These are phyloP conservation scores for Acanthiza pusilla DNA, from an alignment of 2,797 vertebrate species.

Conservation along the genomic window DNA sequence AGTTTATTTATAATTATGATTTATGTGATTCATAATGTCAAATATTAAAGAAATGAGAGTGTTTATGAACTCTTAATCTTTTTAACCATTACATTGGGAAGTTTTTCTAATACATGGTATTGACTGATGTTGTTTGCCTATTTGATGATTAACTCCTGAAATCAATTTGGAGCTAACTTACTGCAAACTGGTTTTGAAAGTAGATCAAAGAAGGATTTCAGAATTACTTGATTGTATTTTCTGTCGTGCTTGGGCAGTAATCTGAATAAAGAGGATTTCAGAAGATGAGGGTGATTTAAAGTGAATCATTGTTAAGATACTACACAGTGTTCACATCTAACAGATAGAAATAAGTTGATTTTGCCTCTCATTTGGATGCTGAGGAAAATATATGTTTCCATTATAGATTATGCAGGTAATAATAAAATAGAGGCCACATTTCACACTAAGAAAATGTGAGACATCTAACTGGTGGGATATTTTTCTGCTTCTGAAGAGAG, in stretches of 20 bases:
- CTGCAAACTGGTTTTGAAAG: slow-evolving; percentile 28
- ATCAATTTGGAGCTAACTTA: slow-evolving; percentile 19
- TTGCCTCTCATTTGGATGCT: background rate
- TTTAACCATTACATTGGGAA: background rate
- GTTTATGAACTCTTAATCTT: background rate
- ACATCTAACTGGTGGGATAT: background rate
- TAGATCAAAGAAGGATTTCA: slow-evolving; percentile 40
- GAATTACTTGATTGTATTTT: slow-evolving; percentile 2
- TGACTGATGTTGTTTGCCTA: background rate
- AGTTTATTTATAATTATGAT: background rate
- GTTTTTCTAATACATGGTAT: background rate
- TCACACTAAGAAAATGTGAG: background rate
- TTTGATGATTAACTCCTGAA: slow-evolving; percentile 29
- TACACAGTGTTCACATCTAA: background rate
- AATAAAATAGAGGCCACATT: background rate
- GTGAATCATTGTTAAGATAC: background rate
- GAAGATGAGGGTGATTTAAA: background rate
- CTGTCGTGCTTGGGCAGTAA: background rate
- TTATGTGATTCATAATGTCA: background rate
- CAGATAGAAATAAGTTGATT: background rate
- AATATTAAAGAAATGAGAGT: background rate
- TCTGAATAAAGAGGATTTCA: slow-evolving; percentile 32
- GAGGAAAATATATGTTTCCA: background rate
- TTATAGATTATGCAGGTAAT: background rate
- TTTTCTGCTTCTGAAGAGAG: background rate